Base-by-base conservation (phyloP, 2,888 invertebrate genomes). In the Pseudococcus jackbeardsleyi region DNA sequence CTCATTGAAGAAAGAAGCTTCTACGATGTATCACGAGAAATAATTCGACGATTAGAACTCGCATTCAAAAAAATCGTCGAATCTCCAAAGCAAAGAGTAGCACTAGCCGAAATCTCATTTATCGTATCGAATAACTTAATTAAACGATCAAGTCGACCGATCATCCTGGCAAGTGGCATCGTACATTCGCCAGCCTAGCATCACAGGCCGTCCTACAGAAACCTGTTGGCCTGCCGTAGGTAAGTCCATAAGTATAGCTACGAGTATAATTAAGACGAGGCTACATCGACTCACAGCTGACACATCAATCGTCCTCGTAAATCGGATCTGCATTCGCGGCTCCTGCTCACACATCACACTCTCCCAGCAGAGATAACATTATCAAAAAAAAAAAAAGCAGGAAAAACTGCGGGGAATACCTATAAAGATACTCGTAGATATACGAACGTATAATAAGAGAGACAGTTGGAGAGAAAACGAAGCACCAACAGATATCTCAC, bases 261-360 rank as follows among this genome's bases (percentile, higher is more conserved):
- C 15, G 7, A 17, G 54, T 54, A 54, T 54, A 54, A 54, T 54
- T 54, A 54, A 54, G 54, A 54, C 54, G 54, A 54, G n/a, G 54
- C n/a, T n/a, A 54, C n/a, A 54, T 54, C 54, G 54, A n/a, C 54
- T 54, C 54, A n/a, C 54, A 54, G 54, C 54, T 54, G 54, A 54
- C 54, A 54, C 54, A 54, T 54, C 54, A 54, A 54, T 54, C 54
- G 54, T 54, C 54, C n/a, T 54, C 54, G 54, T 54, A n/a, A 54
- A 54, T 54, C 17, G 17, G n/a, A 54, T 17, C 54, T 54, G n/a
- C n/a, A 4, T n/a, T 15, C n/a, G n/a, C 54, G n/a, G n/a, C 54
- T 54, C 3, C 54, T n/a, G 17, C 54, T 54, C 54, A n/a, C 50
- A 12, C 12, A 54, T 54, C 54, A 8, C n/a, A n/a, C 15, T 12